Percentiles rank a stretch among this genome's conserved stretches.
Evolutionary conservation across 2,113 vertebrate species (phyloP).

Genomic region (Edolisoma coerulescens): DNA sequence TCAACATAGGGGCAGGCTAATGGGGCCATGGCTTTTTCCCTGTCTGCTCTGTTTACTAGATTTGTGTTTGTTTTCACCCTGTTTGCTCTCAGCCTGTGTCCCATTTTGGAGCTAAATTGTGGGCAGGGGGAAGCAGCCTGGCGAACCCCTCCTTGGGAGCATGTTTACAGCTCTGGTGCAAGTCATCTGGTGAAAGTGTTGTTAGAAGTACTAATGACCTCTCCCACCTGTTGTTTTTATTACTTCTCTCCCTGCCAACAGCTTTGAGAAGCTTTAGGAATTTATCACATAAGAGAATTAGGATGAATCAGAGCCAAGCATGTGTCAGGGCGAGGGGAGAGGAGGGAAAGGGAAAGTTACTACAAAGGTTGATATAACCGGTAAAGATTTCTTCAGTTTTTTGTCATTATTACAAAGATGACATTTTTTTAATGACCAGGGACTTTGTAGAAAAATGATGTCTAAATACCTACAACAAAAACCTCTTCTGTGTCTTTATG

Average conservation of each 20-base stretch:
- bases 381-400: not conserved
- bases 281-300: constrained; percentile 10
- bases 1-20: rapidly evolving
- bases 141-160: not conserved
- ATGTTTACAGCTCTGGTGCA: not conserved
- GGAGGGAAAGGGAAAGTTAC: not conserved
- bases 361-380: not conserved
- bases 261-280: not conserved
- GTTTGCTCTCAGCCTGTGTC: not conserved
- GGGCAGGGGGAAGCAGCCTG: not conserved
- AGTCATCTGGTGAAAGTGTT: not conserved
- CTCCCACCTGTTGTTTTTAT: not conserved
- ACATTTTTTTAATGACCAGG: not conserved
- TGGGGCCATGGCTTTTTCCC: rapidly evolving
- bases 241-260: not conserved
- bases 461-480: not conserved
- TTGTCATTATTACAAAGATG: not conserved
- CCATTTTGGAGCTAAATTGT: not conserved
- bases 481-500: not conserved
- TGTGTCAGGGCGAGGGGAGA: rapidly evolving
- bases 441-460: not conserved
- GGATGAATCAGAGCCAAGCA: not conserved
- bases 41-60: not conserved
- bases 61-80: not conserved
- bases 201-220: not conserved